Conservation (phyloP, 2,888 invertebrate species). For the Cryptops parisi region DNA sequence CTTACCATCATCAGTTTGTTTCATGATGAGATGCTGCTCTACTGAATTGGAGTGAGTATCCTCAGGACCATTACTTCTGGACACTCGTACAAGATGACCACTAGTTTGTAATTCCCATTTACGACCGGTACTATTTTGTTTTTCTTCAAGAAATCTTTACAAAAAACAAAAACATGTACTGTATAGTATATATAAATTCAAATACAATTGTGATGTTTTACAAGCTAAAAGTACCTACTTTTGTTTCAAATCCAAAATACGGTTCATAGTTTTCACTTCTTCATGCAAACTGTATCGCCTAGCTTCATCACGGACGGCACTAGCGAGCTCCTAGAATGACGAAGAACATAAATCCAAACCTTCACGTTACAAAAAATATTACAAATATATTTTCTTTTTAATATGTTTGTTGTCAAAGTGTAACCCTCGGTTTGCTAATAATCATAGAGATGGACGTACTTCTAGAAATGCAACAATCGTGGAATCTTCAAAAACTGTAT, state of each 20-base stretch:
- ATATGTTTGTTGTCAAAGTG: no score
- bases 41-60: conserved; percentile 22
- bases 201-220: not conserved
- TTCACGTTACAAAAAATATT: conserved; percentile 12
- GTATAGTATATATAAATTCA: not conserved
- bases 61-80: conserved; percentile 39
- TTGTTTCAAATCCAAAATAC: conserved; percentile 34
- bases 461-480: conserved; percentile 55
- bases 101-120: conserved; percentile 54
- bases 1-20: conserved; percentile 50
- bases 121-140: conserved; percentile 35
- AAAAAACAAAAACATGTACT: not conserved
- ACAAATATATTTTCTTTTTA: conserved; percentile 13
- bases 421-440: no score
- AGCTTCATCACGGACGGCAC: conserved; percentile 51
- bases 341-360: conserved; percentile 5
- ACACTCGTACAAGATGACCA: conserved; percentile 52
- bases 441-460: no score
- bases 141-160: conserved; percentile 11
- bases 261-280: conserved; percentile 52
- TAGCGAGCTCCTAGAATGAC: conserved; percentile 45
- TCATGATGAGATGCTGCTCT: conserved; percentile 35
- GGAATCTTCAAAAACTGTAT: conserved; percentile 59
- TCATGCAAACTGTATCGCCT: conserved; percentile 43
- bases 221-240: conserved; percentile 22